phyloP scores from a whole-genome alignment of 2,113 vertebrate species.

The Trichechus manatus region DNA sequence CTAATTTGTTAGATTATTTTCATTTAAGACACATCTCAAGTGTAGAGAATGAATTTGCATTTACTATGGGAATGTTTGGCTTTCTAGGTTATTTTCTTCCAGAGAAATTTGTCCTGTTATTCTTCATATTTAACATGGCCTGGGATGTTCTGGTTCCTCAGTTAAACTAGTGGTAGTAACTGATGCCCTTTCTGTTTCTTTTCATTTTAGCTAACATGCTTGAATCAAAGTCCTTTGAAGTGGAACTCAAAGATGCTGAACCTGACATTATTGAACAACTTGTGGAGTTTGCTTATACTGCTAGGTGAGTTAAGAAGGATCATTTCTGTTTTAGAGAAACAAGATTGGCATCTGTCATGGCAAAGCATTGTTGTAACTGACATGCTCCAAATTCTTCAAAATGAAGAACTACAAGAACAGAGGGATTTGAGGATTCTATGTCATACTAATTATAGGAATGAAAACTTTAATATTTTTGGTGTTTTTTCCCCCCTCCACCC shows the following conservation, averaged over 20 bases:
- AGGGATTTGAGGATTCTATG: not conserved
- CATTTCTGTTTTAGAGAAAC: constrained; percentile 12
- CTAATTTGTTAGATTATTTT: constrained; percentile 45
- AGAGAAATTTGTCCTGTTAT: not conserved
- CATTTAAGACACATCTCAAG: not conserved
- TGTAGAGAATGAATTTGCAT: constrained; percentile 7
- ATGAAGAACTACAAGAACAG: not conserved
- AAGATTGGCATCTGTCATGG: not conserved
- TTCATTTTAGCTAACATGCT: constrained; percentile 95
- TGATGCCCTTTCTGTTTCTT: constrained; percentile 70
- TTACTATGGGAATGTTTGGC: not conserved
- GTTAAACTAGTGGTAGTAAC: not conserved
- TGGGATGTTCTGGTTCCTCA: not conserved
- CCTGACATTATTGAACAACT: constrained; percentile 97
- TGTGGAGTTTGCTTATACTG: constrained; percentile 98
- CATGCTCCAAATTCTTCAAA: constrained; percentile 36
- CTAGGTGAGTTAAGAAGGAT: constrained; percentile 89
- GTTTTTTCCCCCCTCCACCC: too few relatives aligned
- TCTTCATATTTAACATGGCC: not conserved
- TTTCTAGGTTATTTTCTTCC: not conserved
- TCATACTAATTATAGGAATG: not conserved
- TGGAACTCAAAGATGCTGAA: constrained; percentile 97
- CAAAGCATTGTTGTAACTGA: not conserved
- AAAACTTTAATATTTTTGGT: not conserved
- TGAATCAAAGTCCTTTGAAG: constrained; percentile 97